Base-by-base conservation (phyloP, 1,140 invertebrate species). In the Ericerus pela region DNA sequence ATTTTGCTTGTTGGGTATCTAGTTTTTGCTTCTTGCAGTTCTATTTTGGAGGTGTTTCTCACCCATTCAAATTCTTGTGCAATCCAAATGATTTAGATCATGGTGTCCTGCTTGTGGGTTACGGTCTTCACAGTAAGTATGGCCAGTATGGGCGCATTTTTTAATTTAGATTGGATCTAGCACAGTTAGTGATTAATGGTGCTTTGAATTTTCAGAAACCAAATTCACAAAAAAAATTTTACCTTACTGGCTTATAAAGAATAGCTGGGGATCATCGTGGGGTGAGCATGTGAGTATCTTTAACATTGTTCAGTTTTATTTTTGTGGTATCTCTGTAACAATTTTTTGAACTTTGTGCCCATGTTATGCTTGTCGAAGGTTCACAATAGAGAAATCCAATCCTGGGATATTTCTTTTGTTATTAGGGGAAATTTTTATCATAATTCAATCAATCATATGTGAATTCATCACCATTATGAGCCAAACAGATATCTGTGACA, bases 11-110 rank as follows among this genome's bases (percentile, higher is more conserved):
- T 51, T 56, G 10, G 26, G 27, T 54, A 2, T 64, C 30, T 56
- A 58, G 57, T 55, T 57, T 41, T 59, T 51, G 22, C n/a, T 41
- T 68, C 68, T 47, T n/a, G n/a, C 66, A 80, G 75, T 96, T 98
- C 71, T 99, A 98, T 68, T 76, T 91, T 60, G 91, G 93, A 27
- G 95, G 95, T n/a, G 80, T 98, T 10, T 93, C 91, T 0, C 93
- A 98, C 76, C 95, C 95, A 0, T 87, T 79, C 73, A 86, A 84
- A 63, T 79, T 90, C 60, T 72, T 98, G 11, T 97, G 93, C 67
- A 56, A 30, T 18, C 84, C 85, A 0, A 73, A 76, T 1, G 78
- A 79, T 69, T 69, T 94, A 16, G 88, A 95, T 71, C 90, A 94
- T 67, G 90, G 93, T 8, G 92, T 97, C 27, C 71, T 96, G 1